Conservation (phyloP, 2,888 invertebrate species). For the Celastrina argiolus region DNA sequence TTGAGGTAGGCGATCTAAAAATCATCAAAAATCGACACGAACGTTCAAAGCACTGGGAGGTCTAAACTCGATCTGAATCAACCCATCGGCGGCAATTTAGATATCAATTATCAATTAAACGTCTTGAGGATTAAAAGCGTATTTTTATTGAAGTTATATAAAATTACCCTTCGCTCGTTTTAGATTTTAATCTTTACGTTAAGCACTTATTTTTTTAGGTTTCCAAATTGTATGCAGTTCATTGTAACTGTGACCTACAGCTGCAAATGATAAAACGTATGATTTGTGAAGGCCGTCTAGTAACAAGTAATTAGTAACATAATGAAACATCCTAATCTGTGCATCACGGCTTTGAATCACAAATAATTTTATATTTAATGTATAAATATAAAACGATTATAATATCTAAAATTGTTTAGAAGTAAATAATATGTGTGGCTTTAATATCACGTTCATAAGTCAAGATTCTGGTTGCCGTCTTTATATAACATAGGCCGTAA, state of each 20-base stretch:
- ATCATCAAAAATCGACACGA: background rate
- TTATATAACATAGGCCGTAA: too few species aligned
- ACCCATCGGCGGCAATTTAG: background rate
- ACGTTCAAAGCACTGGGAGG: background rate
- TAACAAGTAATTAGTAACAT: background rate
- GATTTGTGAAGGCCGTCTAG: background rate
- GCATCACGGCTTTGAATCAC: background rate
- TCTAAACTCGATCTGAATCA: background rate
- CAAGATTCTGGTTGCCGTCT: background rate
- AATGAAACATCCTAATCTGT: background rate
- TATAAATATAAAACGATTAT: background rate
- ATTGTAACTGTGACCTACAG: background rate
- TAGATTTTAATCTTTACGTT: background rate
- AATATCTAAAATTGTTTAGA: background rate
- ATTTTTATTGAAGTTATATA: background rate
- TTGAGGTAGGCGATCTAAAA: background rate
- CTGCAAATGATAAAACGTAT: background rate
- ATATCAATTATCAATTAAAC: slow-evolving; percentile 4
- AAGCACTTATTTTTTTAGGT: background rate
- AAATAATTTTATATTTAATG: background rate
- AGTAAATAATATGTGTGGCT: background rate
- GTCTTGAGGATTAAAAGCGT: background rate
- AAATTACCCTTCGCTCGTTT: background rate
- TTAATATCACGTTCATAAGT: background rate
- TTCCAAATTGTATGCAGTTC: background rate